phyloP scores from a whole-genome alignment of 2,113 vertebrate species.

The Noturus placidus region DNA sequence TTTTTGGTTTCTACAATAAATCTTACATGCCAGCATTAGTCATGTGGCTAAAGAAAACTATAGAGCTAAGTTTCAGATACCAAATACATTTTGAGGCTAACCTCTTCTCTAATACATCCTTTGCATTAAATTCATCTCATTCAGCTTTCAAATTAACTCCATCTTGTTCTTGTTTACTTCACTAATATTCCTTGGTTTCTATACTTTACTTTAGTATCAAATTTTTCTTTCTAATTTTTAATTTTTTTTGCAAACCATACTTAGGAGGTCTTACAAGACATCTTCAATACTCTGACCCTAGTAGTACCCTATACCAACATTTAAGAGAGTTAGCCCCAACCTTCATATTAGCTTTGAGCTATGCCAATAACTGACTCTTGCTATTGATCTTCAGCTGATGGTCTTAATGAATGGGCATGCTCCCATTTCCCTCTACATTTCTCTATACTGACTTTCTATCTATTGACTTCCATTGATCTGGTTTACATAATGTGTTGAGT shows the following conservation, averaged over 20 bases:
- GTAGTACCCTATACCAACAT: background rate
- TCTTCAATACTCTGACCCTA: background rate
- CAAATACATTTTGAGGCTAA: background rate
- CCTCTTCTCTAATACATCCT: background rate
- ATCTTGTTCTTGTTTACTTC: background rate
- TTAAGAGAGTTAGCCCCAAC: background rate
- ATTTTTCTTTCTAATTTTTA: background rate
- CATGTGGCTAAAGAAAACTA: too few species aligned
- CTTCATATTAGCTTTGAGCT: slow-evolving; percentile 10
- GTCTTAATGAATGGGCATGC: slow-evolving; percentile 30
- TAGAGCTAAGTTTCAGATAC: background rate
- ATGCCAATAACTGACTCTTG: background rate
- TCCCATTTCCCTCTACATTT: slow-evolving; percentile 33
- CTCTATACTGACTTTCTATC: slow-evolving; percentile 1
- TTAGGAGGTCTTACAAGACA: background rate
- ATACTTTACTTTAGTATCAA: too few species aligned
- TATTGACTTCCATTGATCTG: slow-evolving; percentile 27
- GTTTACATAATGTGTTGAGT: background rate
- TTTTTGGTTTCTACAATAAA: background rate
- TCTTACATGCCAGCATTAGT: too few species aligned
- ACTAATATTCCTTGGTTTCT: background rate
- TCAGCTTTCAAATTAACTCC: background rate
- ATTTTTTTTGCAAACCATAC: background rate
- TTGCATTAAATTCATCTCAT: background rate
- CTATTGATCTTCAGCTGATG: slow-evolving; percentile 20